Conservation (phyloP, 2,888 invertebrate genomes). For the Coelopa pilipes region DNA sequence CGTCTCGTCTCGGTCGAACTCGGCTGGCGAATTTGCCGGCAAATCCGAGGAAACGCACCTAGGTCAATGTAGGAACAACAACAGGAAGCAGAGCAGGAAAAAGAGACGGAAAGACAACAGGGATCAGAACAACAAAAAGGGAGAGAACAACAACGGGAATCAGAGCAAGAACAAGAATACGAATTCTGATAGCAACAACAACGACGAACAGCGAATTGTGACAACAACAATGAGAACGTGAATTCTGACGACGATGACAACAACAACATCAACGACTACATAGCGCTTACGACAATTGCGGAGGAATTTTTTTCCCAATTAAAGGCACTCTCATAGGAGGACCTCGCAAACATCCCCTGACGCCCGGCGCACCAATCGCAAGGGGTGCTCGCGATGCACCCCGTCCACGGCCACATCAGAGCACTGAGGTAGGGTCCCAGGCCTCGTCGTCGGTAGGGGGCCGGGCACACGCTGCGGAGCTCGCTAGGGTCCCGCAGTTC, state of each 20-base stretch:
- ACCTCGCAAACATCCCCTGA: slow-evolving; percentile 49
- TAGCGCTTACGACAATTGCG: too few species aligned
- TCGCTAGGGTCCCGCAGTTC: neutral
- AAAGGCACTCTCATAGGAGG: slow-evolving; percentile 37
- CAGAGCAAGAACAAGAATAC: neutral
- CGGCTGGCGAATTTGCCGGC: slow-evolving; percentile 11
- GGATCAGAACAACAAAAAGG: too few species aligned
- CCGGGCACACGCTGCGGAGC: neutral
- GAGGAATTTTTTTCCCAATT: slow-evolving; percentile 26
- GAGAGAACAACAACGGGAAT: neutral
- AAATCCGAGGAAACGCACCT: slow-evolving; percentile 19
- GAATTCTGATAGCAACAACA: neutral
- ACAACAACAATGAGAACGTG: neutral
- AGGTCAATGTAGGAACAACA: slow-evolving; percentile 19
- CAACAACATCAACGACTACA: slow-evolving; percentile 30
- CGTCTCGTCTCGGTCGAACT: too few species aligned
- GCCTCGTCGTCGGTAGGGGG: neutral
- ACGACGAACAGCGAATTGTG: neutral
- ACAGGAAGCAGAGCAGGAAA: slow-evolving; percentile 22
- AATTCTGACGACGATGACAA: neutral
- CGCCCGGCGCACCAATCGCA: slow-evolving; percentile 57
- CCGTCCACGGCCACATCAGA: neutral
- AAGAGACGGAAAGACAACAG: neutral
- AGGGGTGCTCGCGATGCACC: slow-evolving; percentile 52
- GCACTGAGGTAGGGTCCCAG: neutral